Evolutionary conservation across 2,888 invertebrate species (phyloP), one percentile per base, ranked within the genome.

Genomic region (Callosobruchus maculatus): DNA sequence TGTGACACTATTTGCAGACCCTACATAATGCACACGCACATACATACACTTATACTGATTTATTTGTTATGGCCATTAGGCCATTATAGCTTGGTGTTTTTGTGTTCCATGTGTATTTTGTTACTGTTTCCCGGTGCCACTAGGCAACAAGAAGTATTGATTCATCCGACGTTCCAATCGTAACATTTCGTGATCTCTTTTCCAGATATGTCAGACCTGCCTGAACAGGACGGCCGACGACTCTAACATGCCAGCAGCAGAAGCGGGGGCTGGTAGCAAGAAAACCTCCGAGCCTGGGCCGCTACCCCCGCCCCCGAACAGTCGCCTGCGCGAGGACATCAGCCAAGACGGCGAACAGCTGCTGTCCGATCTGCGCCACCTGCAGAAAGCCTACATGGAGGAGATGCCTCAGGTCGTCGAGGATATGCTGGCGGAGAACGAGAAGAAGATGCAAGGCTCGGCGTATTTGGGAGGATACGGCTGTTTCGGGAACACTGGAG

Each of bases 271-370:
- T n/a, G 30, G n/a, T 5, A 22, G 5, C 13, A 30, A 21, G 20
- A 31, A 21, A 21, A 22, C 71, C 9, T 30, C 67, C 67, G 21
- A 71, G 9, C n/a, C 71, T n/a, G n/a, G n/a, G 1, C 20, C 70
- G 22, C 20, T 31, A 71, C 77, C 78, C 68, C 81, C 79, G 49
- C 81, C 82, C 67, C 79, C 81, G 26, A 82, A 81, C 67, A 80
- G 76, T 20, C 80, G 82, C 72, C 84, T 88, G 69, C 84, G 88
- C 67, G 90, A 90, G 80, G 91, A 91, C 83, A 84, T 89, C 79
- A 86, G 88, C 78, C 89, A 89, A 82, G 91, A 91, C 82, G 91
- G 91, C 84, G 91, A 91, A 84, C 90, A 91, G 86, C 86, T 92
- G 83, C 86, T 91, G 81, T 88, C 89, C 66, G 91, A 91, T 83